phyloP scores from a whole-genome alignment of 2,113 vertebrate species.

The Ctenomys sociabilis region DNA sequence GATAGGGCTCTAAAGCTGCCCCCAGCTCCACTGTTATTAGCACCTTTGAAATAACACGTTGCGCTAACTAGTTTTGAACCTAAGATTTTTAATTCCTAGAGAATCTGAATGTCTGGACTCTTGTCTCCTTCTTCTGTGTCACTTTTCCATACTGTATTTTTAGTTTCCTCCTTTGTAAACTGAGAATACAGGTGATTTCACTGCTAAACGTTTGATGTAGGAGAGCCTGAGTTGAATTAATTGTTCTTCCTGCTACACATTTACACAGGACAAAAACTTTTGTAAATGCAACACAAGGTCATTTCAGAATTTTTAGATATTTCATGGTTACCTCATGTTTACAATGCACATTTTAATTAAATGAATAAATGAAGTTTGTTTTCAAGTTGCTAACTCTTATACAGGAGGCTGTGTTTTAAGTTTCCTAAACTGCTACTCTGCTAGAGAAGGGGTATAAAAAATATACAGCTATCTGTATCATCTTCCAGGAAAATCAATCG shows the following conservation, averaged over 20 bases:
- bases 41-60: not conserved
- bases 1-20: not conserved
- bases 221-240: not conserved
- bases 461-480: not conserved
- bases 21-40: not conserved
- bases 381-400: not conserved
- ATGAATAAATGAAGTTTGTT: not conserved
- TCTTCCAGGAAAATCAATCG: not conserved
- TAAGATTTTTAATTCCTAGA: constrained; percentile 14
- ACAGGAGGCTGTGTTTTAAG: not conserved
- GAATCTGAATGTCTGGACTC: not conserved
- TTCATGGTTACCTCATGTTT: not conserved
- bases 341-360: not conserved
- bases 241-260: not conserved
- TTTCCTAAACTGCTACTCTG: not conserved
- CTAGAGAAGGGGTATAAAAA: not conserved
- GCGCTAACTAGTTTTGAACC: not conserved
- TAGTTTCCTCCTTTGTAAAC: not conserved
- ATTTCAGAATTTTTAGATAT: constrained; percentile 26
- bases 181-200: not conserved
- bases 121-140: not conserved
- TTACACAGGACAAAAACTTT: not conserved
- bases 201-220: not conserved
- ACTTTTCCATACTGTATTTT: constrained; percentile 15
- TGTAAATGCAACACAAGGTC: not conserved